Conservation (phyloP, 2,888 invertebrate genomes). For the Morpho deidamia region DNA sequence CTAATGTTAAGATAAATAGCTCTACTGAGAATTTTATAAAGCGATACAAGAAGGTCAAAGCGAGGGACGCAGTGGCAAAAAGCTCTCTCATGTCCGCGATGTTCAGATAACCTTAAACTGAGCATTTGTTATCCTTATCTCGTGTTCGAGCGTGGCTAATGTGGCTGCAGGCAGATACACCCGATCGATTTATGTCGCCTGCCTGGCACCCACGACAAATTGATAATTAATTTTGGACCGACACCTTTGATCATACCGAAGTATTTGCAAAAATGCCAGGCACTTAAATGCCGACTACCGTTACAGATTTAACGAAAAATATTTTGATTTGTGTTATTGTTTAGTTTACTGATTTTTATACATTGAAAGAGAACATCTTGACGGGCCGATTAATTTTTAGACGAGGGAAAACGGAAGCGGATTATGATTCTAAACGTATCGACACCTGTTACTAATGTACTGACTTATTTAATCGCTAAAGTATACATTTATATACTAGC, state of each 20-base stretch:
- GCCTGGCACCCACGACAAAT: conserved; percentile 75
- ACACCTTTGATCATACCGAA: conserved; percentile 70
- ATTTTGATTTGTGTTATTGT: conserved; percentile 22
- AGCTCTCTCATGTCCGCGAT: conserved; percentile 76
- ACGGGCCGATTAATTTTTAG: too few relatives aligned
- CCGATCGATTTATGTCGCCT: conserved; percentile 75
- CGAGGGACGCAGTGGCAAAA: conserved; percentile 73
- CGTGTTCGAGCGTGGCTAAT: conserved; percentile 72
- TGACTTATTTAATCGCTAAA: too few relatives aligned
- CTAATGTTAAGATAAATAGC: conserved; percentile 12
- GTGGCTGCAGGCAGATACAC: conserved; percentile 68
- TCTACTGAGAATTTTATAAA: conserved; percentile 18
- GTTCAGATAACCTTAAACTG: conserved; percentile 76
- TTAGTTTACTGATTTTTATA: neutral
- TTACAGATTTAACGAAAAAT: conserved; percentile 38
- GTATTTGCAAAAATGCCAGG: conserved; percentile 55
- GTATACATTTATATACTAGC: too few relatives aligned
- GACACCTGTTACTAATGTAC: too few relatives aligned
- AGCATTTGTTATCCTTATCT: conserved; percentile 78
- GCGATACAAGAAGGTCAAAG: conserved; percentile 49
- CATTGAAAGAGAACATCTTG: too few relatives aligned
- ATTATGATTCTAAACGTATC: too few relatives aligned
- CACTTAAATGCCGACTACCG: conserved; percentile 47
- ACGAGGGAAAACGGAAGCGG: too few relatives aligned
- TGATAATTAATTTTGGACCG: conserved; percentile 75